Evolutionary conservation across 35 echinoderm and acorn worm species (phyloP), one percentile per base, ranked within the genome.

Genomic region (Ophiothrix spiculata): DNA sequence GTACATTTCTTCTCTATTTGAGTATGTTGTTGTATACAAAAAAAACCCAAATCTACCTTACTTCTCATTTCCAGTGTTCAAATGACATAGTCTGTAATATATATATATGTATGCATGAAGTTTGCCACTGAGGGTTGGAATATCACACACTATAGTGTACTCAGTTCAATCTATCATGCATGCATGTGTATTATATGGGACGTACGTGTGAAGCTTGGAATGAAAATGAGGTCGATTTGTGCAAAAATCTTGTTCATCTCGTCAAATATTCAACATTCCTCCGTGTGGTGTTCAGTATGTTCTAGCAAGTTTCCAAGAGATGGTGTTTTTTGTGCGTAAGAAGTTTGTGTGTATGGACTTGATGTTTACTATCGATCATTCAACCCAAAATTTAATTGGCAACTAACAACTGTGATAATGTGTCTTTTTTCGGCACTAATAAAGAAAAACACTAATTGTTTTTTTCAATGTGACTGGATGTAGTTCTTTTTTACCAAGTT

Each of bases 241-340:
- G 60, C 23, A 25, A 25, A n/a, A 25, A 69, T 69, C 60, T 10
- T 25, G 6, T n/a, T n/a, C n/a, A 15, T 69, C 8, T 69, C 29
- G 60, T 69, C 60, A 69, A 69, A n/a, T 69, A 69, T 69, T 69
- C 10, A 69, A 69, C 60, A 69, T 69, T 69, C 60, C n/a, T n/a
- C n/a, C n/a, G n/a, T n/a, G n/a, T n/a, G n/a, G n/a, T n/a, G n/a
- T n/a, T n/a, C n/a, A n/a, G n/a, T 69, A n/a, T 25, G 29, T n/a
- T 4, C 3, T 15, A 25, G 60, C 60, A 69, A 69, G 60, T 69
- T 69, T 69, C 60, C 60, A 25, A 10, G 16, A 69, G 23, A 69
- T 69, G n/a, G n/a, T n/a, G n/a, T n/a, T n/a, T n/a, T n/a, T n/a
- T n/a, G n/a, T n/a, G n/a, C n/a, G n/a, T n/a, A n/a, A n/a, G n/a